A percentile compares a stretch with the other conserved stretches of the same genome.
phyloP scores from a whole-genome alignment of 2,888 invertebrate genomes.

The Miltochrista miniata region DNA sequence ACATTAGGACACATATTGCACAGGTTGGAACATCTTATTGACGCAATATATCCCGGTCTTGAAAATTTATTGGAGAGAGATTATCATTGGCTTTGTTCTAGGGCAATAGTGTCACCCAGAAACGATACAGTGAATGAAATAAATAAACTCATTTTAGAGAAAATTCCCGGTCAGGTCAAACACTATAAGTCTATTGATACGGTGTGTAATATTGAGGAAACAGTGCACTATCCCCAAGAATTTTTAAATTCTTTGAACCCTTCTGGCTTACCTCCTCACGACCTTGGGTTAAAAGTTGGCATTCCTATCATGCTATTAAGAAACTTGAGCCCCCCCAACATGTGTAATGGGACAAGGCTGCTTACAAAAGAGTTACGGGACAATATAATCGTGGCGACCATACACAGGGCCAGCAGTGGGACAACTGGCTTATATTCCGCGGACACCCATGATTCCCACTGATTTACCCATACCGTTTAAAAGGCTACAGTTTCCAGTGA shows the following conservation, averaged over 20 bases:
- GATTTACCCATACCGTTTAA: conserved; percentile 28
- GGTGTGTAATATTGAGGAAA: conserved; percentile 29
- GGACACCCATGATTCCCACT: conserved; percentile 26
- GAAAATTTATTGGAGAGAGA: no score
- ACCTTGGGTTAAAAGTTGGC: conserved; percentile 24
- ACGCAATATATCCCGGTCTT: conserved; percentile 18
- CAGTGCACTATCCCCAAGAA: conserved; percentile 33
- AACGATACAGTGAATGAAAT: conserved; percentile 29
- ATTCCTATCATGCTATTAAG: conserved; percentile 9
- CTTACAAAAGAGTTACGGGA: conserved; percentile 15
- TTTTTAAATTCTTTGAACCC: conserved; percentile 39
- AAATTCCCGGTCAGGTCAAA: conserved; percentile 30
- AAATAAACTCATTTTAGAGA: conserved; percentile 24
- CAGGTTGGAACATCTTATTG: no score
- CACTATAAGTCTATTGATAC: conserved; percentile 28
- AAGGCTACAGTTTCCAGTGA: conserved; percentile 22
- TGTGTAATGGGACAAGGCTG: conserved; percentile 8
- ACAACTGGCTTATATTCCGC: conserved; percentile 23
- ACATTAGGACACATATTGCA: no score
- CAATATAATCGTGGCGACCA: conserved; percentile 12
- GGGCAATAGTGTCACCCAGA: conserved; percentile 34
- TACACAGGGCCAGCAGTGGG: conserved; percentile 24
- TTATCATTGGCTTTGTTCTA: conserved; percentile 19
- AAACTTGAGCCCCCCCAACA: conserved; percentile 4
- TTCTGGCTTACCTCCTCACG: conserved; percentile 25